Conservation (phyloP, 2,113 vertebrate genomes). For the Chamaetylas fuelleborni region DNA sequence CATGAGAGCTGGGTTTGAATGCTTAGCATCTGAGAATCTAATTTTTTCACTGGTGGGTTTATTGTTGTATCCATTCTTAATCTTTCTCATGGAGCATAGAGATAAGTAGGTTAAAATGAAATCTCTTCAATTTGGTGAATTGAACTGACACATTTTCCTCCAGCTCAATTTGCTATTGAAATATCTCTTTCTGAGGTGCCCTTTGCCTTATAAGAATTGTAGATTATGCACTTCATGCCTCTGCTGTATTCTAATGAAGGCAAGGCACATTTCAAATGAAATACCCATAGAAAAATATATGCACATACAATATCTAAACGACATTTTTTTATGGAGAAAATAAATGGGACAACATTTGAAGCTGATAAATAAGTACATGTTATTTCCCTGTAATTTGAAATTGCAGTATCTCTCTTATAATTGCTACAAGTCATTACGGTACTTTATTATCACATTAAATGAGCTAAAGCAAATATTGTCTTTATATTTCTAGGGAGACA, state of each 20-base stretch:
- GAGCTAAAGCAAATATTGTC: neutral
- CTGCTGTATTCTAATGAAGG: constrained; percentile 6
- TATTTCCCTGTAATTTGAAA: neutral
- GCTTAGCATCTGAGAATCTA: neutral
- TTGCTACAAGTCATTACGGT: neutral
- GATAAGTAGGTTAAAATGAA: constrained; percentile 19
- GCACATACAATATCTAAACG: neutral
- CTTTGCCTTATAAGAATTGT: constrained; percentile 40
- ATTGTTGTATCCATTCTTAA: neutral
- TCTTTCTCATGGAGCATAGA: neutral
- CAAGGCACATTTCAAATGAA: neutral
- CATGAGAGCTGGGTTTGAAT: neutral
- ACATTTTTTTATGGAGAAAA: neutral
- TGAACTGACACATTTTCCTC: constrained; percentile 28
- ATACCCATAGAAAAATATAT: neutral
- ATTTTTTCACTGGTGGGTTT: neutral
- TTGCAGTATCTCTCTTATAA: neutral
- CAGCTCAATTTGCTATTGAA: constrained; percentile 16
- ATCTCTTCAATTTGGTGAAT: constrained; percentile 19
- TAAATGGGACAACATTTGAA: neutral
- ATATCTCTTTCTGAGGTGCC: neutral
- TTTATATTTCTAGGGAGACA: neutral
- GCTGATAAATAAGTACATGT: neutral
- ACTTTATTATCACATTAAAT: neutral
- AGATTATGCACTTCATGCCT: neutral